phyloP scores from a whole-genome alignment of 1,140 invertebrate genomes.

The Brachionus manjavacas region DNA sequence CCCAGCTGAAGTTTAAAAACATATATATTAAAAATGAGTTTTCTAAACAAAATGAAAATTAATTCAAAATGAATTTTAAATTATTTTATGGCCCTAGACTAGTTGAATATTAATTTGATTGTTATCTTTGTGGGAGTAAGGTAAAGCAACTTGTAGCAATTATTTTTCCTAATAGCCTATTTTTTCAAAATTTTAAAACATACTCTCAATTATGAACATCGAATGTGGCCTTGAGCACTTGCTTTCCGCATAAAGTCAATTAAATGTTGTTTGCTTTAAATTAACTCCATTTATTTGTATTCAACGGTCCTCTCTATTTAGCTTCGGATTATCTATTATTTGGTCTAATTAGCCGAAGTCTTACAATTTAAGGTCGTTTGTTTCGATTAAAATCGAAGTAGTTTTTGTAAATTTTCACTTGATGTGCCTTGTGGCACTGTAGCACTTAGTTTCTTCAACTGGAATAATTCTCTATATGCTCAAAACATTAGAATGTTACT shows the following conservation, averaged over 20 bases:
- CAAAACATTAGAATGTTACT: neutral
- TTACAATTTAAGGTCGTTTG: constrained; percentile 28
- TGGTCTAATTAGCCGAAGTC: neutral
- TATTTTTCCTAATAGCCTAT: neutral
- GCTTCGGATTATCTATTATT: neutral
- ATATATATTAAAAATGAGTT: neutral
- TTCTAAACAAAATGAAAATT: neutral
- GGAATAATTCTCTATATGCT: neutral
- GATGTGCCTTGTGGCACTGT: neutral
- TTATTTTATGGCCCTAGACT: neutral
- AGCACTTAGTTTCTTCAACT: constrained; percentile 1
- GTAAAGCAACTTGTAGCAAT: neutral
- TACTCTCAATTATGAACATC: neutral
- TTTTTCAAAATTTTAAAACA: neutral
- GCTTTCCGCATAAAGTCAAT: neutral
- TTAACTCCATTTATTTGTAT: constrained; percentile 11
- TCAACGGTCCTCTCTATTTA: neutral
- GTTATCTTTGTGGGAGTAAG: neutral
- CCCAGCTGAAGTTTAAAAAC: neutral
- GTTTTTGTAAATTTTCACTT: neutral
- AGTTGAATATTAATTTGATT: neutral
- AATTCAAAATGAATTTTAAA: neutral
- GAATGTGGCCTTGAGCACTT: neutral
- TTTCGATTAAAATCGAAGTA: neutral
- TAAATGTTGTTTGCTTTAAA: constrained; percentile 10